Percentiles rank a stretch among this genome's conserved stretches.
phyloP scores from a whole-genome alignment of 2,888 invertebrate species.

The Morinoia aosen region DNA sequence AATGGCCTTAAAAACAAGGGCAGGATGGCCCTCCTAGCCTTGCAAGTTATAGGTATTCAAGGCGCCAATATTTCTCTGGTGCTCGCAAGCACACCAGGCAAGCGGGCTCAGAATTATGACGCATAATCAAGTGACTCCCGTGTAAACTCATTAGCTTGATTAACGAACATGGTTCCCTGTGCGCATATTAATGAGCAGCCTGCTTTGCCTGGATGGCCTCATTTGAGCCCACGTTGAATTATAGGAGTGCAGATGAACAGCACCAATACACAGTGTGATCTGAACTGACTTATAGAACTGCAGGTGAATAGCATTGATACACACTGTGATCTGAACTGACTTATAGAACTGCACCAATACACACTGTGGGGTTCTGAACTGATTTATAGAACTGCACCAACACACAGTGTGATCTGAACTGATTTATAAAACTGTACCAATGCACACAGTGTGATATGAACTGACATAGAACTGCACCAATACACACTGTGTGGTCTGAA shows the following conservation, averaged over 20 bases:
- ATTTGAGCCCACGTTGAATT: conserved; percentile 33
- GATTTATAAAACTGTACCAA: not conserved
- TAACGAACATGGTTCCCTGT: conserved; percentile 34
- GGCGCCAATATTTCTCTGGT: not conserved
- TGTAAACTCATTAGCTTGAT: conserved; percentile 53
- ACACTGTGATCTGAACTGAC: not conserved
- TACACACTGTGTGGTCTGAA: too few species aligned
- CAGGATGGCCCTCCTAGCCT: not conserved
- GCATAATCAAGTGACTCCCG: conserved; percentile 27
- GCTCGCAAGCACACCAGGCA: not conserved
- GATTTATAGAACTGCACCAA: too few species aligned
- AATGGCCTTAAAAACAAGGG: not conserved
- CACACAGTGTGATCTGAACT: not conserved
- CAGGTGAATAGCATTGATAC: not conserved
- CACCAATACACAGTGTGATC: too few species aligned
- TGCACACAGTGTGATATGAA: not conserved
- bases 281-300: conserved; percentile 7
- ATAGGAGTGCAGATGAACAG: not conserved
- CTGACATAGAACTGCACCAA: too few species aligned
- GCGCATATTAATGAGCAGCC: conserved; percentile 24
- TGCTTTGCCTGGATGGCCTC: conserved; percentile 12
- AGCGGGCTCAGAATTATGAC: conserved; percentile 23
- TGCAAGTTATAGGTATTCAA: not conserved
- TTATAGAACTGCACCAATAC: too few species aligned
- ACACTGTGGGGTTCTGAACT: too few species aligned